Evolutionary conservation across 2,888 invertebrate genomes (phyloP), one percentile per base, ranked within the genome.

Genomic region (Imbricaverruca yamaguchii): DNA sequence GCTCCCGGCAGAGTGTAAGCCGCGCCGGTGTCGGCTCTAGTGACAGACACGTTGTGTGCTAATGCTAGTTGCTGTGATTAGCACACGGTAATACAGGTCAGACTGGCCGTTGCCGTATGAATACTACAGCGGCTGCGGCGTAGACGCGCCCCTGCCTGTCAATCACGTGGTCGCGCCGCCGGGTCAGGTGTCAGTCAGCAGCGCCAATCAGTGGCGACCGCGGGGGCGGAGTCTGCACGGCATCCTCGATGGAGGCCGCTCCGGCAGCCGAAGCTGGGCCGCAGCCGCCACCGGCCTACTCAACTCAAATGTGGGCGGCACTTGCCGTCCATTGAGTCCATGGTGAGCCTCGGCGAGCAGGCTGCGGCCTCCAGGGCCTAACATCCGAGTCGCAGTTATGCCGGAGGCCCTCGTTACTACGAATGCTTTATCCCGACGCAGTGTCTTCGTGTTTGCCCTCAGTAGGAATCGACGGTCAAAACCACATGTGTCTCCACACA

Each of bases 161-260:
- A 55, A 55, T 74, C 74, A 74, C 13, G 18, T 8, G 25, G 67
- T 39, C n/a, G 8, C 13, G 53, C 69, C 69, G 69, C 7, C 55
- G 55, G 74, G 74, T 55, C 74, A 74, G 74, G 74, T 74, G 74
- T 74, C 74, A 74, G 55, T 74, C 74, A 55, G 13, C 74, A 8
- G 53, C 53, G 12, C 74, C 74, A 74, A 74, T 74, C 74, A 55
- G 74, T 53, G 74, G 21, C 21, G 18, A 12, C 10, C 74, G 15
- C 12, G 74, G 53, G 55, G 74, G 74, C 74, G 74, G 74, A 55
- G 74, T 21, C 74, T 53, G 39, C 67, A 39, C 39, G 39, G 39
- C 39, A 39, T 39, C 39, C 39, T 39, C 39, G 39, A 39, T 39
- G 39, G 39, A 39, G 39, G 39, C 39, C 39, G 39, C 39, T 39